Base-by-base conservation (phyloP, 2,888 invertebrate species). In the Gari tellinella region DNA sequence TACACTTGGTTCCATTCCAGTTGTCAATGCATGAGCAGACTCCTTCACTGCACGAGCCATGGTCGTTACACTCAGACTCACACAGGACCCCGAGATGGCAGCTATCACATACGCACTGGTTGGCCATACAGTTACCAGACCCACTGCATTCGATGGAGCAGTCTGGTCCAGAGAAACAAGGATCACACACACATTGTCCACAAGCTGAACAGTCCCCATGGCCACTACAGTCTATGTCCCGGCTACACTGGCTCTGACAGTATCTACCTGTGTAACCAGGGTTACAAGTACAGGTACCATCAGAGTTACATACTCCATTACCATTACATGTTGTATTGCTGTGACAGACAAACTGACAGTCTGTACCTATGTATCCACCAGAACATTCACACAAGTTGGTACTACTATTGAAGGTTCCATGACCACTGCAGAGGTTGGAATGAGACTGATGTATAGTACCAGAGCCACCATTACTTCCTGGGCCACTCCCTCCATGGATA, bases 141-240 rank as follows among this genome's bases (percentile, higher is more conserved):
- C 81, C 81, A 41, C 81, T 74, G 56, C 88, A 88, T 64, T 77
- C 66, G 14, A 58, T 23, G 0, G 82, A 75, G 62, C 88, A 88
- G 53, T 82, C 70, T 10, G 60, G 40, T 17, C 88, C 87, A 53
- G 82, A 83, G 80, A 69, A 86, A 65, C 88, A 88, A 8, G 86
- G 67, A 56, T 88, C 81, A 67, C 88, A 88, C 2, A 84, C 68
- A 74, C 88, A 88, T 14, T 48, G 19, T 7, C 88, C 88, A 64
- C 76, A 80, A 3, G 72, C 56, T 14, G 82, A 82, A 64, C 88
- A 88, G 1, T 66, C 53, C 15, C 88, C 88, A 64, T 86, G 69
- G 1, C 83, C 83, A 64, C 69, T 81, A 58, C 87, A 88, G 17
- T 76, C 65, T 2, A 57, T 62, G 17, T 72, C 51, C 7, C 72